Conservation (phyloP, 2,797 vertebrate genomes). For the Smutsia temminckii region DNA sequence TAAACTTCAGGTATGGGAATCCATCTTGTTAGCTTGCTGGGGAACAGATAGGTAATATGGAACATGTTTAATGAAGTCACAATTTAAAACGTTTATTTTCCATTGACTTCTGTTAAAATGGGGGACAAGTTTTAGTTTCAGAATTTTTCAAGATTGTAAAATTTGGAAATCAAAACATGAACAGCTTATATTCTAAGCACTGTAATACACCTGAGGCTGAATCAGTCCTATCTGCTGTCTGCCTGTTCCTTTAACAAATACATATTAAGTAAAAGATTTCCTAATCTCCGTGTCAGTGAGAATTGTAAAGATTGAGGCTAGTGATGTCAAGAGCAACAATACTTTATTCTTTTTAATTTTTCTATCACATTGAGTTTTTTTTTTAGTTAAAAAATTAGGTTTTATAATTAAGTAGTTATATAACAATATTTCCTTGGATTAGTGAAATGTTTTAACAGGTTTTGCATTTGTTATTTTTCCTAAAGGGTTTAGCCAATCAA, state of each 20-base stretch:
- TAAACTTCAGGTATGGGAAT: background rate
- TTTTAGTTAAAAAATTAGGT: background rate
- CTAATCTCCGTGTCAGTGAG: background rate
- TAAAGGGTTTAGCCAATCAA: background rate
- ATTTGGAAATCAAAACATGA: background rate
- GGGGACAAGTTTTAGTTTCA: background rate
- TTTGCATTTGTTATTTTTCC: background rate
- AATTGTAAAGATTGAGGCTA: background rate
- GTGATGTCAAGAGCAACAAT: background rate
- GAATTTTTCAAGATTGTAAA: conserved; percentile 5
- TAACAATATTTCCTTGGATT: background rate
- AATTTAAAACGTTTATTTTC: background rate
- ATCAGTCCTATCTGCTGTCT: background rate
- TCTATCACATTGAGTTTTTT: background rate
- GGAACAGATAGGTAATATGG: background rate
- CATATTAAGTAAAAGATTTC: background rate
- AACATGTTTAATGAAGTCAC: background rate
- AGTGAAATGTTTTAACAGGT: background rate
- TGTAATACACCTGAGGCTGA: background rate
- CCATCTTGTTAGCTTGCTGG: background rate
- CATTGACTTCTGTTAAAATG: background rate
- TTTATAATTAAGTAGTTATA: background rate
- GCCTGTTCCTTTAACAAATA: background rate
- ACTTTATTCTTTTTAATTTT: background rate
- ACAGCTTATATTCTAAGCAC: background rate